Evolutionary conservation across 2,888 invertebrate species (phyloP).

Genomic region (Sylvicola cinctus): DNA sequence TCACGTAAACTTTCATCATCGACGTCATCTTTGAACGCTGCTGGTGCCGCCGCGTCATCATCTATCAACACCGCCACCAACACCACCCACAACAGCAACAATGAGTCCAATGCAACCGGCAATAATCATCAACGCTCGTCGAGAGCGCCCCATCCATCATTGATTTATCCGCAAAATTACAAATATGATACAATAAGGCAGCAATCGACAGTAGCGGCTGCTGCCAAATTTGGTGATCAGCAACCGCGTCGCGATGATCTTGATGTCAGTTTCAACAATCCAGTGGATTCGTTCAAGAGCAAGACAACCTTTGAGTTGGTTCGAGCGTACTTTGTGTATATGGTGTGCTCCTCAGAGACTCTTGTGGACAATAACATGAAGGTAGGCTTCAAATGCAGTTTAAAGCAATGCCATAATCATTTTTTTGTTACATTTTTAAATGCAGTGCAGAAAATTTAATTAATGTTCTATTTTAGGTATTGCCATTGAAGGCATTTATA

Average conservation of each 20-base stretch:
- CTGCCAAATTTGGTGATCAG: no score
- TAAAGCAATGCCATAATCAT: constrained; percentile 10
- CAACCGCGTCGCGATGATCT: constrained; percentile 38
- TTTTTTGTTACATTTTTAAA: no score
- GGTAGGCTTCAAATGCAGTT: no score
- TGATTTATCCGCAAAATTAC: constrained; percentile 2
- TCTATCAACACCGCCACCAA: constrained; percentile 1
- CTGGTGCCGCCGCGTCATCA: background rate
- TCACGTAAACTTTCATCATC: constrained; percentile 3
- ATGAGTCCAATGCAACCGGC: no score
- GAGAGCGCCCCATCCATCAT: constrained; percentile 8
- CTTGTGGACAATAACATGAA: constrained; percentile 82
- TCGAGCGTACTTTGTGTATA: constrained; percentile 78
- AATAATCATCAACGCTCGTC: constrained; percentile 7
- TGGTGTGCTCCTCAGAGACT: constrained; percentile 68
- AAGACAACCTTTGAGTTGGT: constrained; percentile 84
- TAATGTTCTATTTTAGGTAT: no score
- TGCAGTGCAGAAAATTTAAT: no score
- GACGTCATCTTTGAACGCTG: background rate
- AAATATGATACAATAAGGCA: background rate
- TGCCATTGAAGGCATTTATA: no score
- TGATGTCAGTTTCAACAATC: constrained; percentile 72
- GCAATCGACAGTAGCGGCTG: no score
- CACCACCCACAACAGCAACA: constrained; percentile 5
- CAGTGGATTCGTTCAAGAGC: constrained; percentile 81